These are phyloP conservation scores for Todiramphus saurophagus DNA, from an alignment of 2,113 vertebrate genomes.

Conservation along the genomic window DNA sequence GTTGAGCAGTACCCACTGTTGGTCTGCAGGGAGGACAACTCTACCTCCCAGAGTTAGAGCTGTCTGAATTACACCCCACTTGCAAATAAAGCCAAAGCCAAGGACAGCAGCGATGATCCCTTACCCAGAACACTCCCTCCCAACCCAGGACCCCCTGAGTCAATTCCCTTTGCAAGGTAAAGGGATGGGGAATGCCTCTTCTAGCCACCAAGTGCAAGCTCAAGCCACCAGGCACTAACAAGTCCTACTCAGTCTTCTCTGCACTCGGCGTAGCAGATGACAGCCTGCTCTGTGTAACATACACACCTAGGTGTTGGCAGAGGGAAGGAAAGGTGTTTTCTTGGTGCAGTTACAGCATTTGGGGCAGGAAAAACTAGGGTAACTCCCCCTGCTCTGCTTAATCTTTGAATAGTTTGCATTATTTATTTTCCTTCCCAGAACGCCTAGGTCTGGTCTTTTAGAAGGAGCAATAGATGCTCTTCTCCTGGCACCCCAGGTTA, in stretches of 20 bases:
- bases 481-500: neutral
- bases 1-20: neutral
- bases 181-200: neutral
- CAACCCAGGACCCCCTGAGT: neutral
- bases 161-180: neutral
- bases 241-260: neutral
- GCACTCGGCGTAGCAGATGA: neutral
- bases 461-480: neutral
- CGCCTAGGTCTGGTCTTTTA: neutral
- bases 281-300: neutral
- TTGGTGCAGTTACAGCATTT: neutral
- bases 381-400: neutral
- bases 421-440: neutral
- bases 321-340: neutral
- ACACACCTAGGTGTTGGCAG: neutral
- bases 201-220: neutral
- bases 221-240: fast-evolving
- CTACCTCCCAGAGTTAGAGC: neutral
- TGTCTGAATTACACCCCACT: neutral
- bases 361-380: neutral
- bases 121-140: neutral
- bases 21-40: neutral
- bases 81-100: neutral
- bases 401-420: neutral
- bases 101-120: neutral